Evolutionary conservation across 2,888 invertebrate species (phyloP).

Genomic region (Heteromyza rotundicornis): DNA sequence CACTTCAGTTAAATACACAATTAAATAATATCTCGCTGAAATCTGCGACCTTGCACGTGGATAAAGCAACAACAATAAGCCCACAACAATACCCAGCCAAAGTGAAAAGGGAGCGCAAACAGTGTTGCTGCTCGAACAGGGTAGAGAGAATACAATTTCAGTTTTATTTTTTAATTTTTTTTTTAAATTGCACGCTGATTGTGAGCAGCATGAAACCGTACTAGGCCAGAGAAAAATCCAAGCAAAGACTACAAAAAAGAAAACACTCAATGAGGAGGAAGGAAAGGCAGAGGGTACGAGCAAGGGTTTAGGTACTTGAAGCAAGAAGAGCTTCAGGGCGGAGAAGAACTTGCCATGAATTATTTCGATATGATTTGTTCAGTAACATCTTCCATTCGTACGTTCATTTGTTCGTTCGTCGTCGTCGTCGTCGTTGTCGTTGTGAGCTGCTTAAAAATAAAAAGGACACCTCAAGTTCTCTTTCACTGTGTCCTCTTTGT

Average conservation of each 20-base stretch:
- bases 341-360: background rate
- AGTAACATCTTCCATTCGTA: no score
- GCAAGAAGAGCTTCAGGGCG: background rate
- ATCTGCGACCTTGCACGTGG: slow-evolving; percentile 38
- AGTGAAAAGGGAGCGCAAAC: slow-evolving; percentile 12
- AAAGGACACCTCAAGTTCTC: background rate
- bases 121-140: background rate
- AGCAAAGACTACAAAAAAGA: background rate
- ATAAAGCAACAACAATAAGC: slow-evolving; percentile 25
- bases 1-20: slow-evolving; percentile 34
- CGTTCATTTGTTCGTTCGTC: no score
- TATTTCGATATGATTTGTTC: background rate
- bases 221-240: background rate
- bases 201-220: background rate
- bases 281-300: background rate
- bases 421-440: no score
- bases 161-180: no score
- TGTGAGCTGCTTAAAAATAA: background rate
- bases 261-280: background rate
- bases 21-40: slow-evolving; percentile 30
- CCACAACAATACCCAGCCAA: slow-evolving; percentile 8
- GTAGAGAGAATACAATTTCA: background rate
- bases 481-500: background rate
- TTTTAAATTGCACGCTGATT: background rate
- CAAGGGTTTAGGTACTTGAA: background rate